Percentiles rank a stretch among this genome's conserved stretches.
Conservation (phyloP, 2,797 vertebrate species). For the Lepus oiostolus region DNA sequence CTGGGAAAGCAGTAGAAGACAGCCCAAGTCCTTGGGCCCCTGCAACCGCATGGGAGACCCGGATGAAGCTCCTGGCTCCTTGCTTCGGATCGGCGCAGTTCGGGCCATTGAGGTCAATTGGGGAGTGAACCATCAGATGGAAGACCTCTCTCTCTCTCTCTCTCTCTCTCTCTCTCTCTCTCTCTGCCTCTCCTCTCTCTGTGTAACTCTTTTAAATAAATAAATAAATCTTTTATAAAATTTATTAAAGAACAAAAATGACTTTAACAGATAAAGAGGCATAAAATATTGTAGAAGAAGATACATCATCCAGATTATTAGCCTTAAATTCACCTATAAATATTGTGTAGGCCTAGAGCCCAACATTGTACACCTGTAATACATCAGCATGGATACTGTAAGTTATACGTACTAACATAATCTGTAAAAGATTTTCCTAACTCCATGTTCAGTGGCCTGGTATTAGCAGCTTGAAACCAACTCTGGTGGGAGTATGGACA, state of each 20-base stretch:
- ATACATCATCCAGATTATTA: not conserved
- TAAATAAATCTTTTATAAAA: no score
- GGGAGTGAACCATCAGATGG: no score
- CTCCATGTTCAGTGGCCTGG: not conserved
- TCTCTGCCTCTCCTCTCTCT: no score
- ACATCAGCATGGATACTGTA: not conserved
- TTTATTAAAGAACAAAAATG: not conserved
- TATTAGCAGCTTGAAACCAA: not conserved
- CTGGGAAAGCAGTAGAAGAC: no score
- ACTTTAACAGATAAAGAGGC: not conserved
- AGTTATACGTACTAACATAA: not conserved
- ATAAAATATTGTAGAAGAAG: not conserved
- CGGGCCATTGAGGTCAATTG: no score
- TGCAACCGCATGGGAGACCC: no score
- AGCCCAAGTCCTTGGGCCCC: no score
- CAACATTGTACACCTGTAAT: not conserved
- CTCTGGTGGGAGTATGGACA: not conserved
- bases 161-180: no score
- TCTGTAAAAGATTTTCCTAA: constrained; percentile 42
- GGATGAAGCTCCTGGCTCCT: no score
- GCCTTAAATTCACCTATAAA: not conserved
- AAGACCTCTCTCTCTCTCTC: no score
- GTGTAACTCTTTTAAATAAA: no score
- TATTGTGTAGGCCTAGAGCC: not conserved
- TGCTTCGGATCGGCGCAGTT: no score